Evolutionary conservation across 2,888 invertebrate species (phyloP).

Genomic region (Papilio elwesi): DNA sequence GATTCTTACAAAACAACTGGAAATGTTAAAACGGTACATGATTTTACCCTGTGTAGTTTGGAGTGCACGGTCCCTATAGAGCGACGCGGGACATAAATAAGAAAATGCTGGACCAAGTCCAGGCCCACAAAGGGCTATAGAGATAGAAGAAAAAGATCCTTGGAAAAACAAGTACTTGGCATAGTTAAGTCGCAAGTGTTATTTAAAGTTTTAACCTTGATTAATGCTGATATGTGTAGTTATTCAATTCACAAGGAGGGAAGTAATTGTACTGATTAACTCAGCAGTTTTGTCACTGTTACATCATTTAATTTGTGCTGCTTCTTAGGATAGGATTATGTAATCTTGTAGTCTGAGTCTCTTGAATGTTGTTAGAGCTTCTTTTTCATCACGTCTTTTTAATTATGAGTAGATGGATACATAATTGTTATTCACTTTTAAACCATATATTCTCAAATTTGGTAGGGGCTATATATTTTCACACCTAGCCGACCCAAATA

Average conservation of each 20-base stretch:
- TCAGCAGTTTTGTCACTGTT: slow-evolving; percentile 27
- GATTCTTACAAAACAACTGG: slow-evolving; percentile 7
- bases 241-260: slow-evolving; percentile 38
- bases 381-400: background rate
- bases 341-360: slow-evolving; percentile 1
- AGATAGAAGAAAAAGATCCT: too few species aligned
- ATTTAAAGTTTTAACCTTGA: slow-evolving; percentile 32
- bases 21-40: background rate
- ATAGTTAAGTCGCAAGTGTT: slow-evolving; percentile 16
- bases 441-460: background rate
- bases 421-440: background rate
- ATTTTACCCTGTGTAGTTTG: slow-evolving; percentile 14
- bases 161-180: slow-evolving; percentile 11
- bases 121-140: too few species aligned
- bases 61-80: background rate
- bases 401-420: background rate
- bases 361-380: background rate
- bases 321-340: slow-evolving; percentile 5
- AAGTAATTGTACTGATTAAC: slow-evolving; percentile 40
- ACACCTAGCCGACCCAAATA: too few species aligned
- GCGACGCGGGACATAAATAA: slow-evolving; percentile 2
- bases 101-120: too few species aligned
- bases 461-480: too few species aligned
- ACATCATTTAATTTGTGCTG: slow-evolving; percentile 28
- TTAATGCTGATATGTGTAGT: slow-evolving; percentile 21